Conservation (phyloP, 2,888 invertebrate species). For the Exocentrus adspersus region DNA sequence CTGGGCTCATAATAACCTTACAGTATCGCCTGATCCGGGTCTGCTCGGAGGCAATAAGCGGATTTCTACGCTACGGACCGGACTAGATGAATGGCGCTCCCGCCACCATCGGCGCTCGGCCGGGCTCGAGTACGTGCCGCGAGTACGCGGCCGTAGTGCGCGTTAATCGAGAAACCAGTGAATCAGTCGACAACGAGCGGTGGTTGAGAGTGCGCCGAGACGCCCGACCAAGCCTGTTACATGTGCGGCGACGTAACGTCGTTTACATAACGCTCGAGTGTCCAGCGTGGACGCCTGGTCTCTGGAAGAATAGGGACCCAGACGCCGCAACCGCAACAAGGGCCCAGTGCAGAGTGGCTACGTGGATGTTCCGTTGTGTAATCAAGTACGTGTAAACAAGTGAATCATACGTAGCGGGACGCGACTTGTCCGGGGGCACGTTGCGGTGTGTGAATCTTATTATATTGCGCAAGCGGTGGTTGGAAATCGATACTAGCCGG, state of each 20-base stretch:
- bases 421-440: neutral
- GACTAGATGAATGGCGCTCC: neutral
- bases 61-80: too few relatives aligned
- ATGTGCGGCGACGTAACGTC: constrained; percentile 42
- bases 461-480: constrained; percentile 37
- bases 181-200: constrained; percentile 24
- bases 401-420: constrained; percentile 11
- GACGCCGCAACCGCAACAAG: neutral
- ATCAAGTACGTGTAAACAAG: constrained; percentile 11
- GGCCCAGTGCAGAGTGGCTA: neutral
- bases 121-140: neutral
- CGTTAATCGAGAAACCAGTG: constrained; percentile 10
- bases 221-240: constrained; percentile 26
- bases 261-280: constrained; percentile 43
- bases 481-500: constrained; percentile 34
- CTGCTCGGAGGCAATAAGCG: too few relatives aligned
- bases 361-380: constrained; percentile 13
- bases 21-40: too few relatives aligned
- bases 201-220: constrained; percentile 23
- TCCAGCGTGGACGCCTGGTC: constrained; percentile 25
- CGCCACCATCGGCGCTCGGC: neutral
- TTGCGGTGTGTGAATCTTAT: constrained; percentile 20
- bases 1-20: too few relatives aligned
- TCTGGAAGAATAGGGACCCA: neutral
- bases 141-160: neutral